phyloP scores from a whole-genome alignment of 2,888 invertebrate species.

The Epistrophella euchroma region DNA sequence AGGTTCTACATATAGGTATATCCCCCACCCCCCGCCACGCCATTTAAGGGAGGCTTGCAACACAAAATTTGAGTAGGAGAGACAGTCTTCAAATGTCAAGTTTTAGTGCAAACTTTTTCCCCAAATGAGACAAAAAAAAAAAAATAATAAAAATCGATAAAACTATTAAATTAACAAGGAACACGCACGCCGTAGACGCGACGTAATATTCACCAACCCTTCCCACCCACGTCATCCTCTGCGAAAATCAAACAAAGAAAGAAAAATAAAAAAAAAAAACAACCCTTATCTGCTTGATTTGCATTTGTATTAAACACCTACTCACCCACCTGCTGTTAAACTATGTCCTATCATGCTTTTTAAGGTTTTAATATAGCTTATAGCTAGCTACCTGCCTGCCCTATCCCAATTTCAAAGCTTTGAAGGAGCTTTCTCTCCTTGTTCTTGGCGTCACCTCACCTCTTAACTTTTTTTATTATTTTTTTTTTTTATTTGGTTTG shows the following conservation, averaged over 20 bases:
- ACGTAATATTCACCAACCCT: constrained; percentile 5
- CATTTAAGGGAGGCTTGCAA: constrained; percentile 4
- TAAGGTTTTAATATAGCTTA: not conserved
- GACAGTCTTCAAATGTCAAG: constrained; percentile 5
- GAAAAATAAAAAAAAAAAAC: not conserved
- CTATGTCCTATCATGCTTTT: constrained; percentile 11
- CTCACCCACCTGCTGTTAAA: constrained; percentile 5
- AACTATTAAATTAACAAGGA: not conserved
- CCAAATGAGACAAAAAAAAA: not conserved
- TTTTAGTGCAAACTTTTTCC: constrained; percentile 7
- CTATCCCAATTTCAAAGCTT: constrained; percentile 69
- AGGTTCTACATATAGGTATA: not conserved
- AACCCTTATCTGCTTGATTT: constrained; percentile 15
- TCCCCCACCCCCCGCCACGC: not conserved
- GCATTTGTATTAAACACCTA: constrained; percentile 7
- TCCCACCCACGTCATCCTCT: not conserved
- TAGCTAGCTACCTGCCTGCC: constrained; percentile 44
- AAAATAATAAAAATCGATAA: constrained; percentile 7
- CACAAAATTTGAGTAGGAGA: constrained; percentile 14
- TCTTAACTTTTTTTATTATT: constrained; percentile 8
- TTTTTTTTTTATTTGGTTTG: constrained; percentile 32
- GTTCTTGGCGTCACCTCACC: constrained; percentile 16
- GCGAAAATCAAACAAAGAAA: not conserved
- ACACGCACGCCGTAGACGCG: constrained; percentile 14
- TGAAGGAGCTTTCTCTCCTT: constrained; percentile 22